Evolutionary conservation across 23 tunicate genomes (phyloP).

Genomic region (Styela plicata): DNA sequence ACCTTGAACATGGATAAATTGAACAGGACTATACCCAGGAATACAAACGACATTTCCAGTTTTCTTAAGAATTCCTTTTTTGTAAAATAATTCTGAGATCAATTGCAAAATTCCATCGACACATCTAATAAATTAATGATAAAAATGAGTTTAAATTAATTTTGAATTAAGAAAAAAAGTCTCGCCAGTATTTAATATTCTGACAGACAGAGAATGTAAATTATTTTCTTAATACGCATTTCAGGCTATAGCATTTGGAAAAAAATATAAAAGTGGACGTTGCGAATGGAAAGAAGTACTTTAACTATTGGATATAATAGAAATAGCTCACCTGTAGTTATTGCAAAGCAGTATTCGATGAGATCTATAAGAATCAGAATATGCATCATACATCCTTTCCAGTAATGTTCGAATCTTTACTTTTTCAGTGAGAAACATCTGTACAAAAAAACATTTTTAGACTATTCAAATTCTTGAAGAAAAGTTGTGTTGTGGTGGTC

Average conservation of each 20-base stretch:
- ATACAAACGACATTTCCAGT: constrained; percentile 9
- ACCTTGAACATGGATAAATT: constrained; percentile 56
- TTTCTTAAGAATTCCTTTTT: constrained; percentile 13
- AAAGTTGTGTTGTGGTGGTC: background rate
- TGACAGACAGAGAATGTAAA: too few relatives aligned
- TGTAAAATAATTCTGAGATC: constrained; percentile 37
- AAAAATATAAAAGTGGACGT: too few relatives aligned
- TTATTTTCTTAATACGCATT: too few relatives aligned
- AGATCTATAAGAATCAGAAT: background rate
- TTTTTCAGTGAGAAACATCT: constrained; percentile 10
- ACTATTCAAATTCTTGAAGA: too few relatives aligned
- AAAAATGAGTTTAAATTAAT: background rate
- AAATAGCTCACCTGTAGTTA: constrained; percentile 22
- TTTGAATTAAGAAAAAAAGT: background rate
- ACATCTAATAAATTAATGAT: constrained; percentile 19
- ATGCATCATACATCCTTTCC: constrained; percentile 27
- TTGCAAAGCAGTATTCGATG: constrained; percentile 16
- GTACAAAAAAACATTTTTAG: background rate
- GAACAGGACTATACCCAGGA: constrained; percentile 11
- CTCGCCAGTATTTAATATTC: too few relatives aligned
- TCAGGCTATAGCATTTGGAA: too few relatives aligned
- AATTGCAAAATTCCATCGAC: constrained; percentile 39
- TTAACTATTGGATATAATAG: too few relatives aligned
- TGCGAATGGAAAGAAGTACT: too few relatives aligned
- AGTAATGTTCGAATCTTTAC: constrained; percentile 9